phyloP scores from a whole-genome alignment of 2,888 invertebrate genomes.

The Drosophila multiciliata region DNA sequence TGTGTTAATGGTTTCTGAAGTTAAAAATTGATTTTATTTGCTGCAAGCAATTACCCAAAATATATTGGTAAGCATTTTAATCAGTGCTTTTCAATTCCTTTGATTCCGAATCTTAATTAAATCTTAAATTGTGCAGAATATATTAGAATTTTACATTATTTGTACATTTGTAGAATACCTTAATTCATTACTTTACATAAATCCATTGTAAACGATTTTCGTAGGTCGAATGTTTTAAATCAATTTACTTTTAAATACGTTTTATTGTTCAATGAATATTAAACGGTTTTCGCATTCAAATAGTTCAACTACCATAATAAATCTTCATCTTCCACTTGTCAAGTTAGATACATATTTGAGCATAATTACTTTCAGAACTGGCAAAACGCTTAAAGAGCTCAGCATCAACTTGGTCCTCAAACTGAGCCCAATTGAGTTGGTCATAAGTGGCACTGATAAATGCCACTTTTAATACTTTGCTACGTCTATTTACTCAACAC shows the following conservation, averaged over 20 bases:
- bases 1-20: neutral
- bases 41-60: neutral
- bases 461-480: constrained; percentile 17
- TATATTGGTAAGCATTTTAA: neutral
- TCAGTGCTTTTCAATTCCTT: neutral
- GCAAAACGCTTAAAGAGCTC: constrained; percentile 15
- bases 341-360: constrained; percentile 32
- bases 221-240: too few relatives aligned
- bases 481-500: constrained; percentile 11
- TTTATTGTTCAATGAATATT: neutral
- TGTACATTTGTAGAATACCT: neutral
- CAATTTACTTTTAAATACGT: neutral
- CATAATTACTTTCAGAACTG: constrained; percentile 31
- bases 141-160: neutral
- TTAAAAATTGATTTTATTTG: neutral
- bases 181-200: too few relatives aligned
- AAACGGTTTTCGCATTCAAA: neutral
- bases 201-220: too few relatives aligned
- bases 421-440: constrained; percentile 13
- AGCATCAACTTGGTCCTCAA: constrained; percentile 8
- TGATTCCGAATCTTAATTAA: neutral
- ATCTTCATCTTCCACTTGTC: constrained; percentile 52
- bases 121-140: neutral
- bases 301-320: constrained; percentile 34
- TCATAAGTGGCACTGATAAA: constrained; percentile 21